Evolutionary conservation across 2,797 vertebrate species (phyloP), one percentile per base, ranked within the genome.

Genomic region (Cygnus olor): DNA sequence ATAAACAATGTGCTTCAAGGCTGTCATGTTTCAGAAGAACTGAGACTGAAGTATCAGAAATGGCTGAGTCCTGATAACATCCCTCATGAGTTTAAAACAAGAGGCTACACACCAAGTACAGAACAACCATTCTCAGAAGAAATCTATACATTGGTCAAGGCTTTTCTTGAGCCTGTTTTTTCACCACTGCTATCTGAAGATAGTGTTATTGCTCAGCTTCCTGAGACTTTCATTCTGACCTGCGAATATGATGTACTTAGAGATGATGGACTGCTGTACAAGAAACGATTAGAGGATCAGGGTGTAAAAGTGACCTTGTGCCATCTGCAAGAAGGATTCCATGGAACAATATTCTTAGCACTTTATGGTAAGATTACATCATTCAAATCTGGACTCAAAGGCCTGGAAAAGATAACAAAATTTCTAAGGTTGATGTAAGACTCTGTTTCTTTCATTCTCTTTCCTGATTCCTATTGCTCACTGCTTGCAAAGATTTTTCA

Each of bases 241-340:
- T 99, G 98, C 60, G 98, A 99, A 92, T 98, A 97, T 11, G 99
- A 99, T 9, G 69, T 98, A 63, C 84, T 99, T 60, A 97, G 98
- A 92, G 98, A 99, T 27, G 98, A 99, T 20, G 98, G 98, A 7
- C 96, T 99, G 47, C 94, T 99, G n/a, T 99, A 98, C 89, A 98
- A 98, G 95, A 99, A 98, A 92, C 95, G 98, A 7, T 96, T 99
- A 85, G 97, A 98, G 92, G 98, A 98, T 72, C 95, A 98, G 20
- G 97, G 97, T 1, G 90, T 98, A 82, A 95, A 97, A 2, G 98
- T 99, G 88, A 98, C 98, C 18, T 99, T 98, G 98, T 91, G 97
- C 74, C 98, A 99, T 25, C 57, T 98, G 81, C 73, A 95, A 34
- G 98, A 99, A 17, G 98, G 98, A 61, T 98, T 99, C 89, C 98